Evolutionary conservation across 2,113 vertebrate genomes (phyloP).

Genomic region (Gulo gulo): DNA sequence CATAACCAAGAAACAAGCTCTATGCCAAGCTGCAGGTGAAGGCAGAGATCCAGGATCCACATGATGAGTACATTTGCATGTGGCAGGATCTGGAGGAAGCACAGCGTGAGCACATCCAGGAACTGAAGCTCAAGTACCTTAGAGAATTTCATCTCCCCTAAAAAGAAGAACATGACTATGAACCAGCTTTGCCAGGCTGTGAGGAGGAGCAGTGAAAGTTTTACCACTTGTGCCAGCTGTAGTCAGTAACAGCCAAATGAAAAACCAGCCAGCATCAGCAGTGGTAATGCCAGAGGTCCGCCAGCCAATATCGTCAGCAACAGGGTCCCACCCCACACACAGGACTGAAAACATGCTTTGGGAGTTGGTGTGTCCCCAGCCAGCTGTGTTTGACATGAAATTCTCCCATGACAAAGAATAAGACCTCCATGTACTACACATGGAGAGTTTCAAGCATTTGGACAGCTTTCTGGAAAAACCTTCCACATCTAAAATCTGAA

Average conservation of each 20-base stretch:
- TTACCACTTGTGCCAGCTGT: background rate
- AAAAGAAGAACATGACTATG: slow-evolving; percentile 95
- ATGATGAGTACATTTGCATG: slow-evolving; percentile 90
- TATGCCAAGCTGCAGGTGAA: slow-evolving; percentile 92
- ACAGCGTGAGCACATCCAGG: slow-evolving; percentile 91
- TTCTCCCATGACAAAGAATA: slow-evolving; percentile 81
- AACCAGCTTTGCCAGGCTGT: slow-evolving; percentile 89
- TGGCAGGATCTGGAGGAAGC: slow-evolving; percentile 94
- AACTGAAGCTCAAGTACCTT: slow-evolving; percentile 97
- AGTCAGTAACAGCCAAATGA: slow-evolving; percentile 83
- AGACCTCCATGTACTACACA: slow-evolving; percentile 82
- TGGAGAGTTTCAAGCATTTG: slow-evolving; percentile 83
- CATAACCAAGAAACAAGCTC: slow-evolving; percentile 94
- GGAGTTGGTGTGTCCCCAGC: slow-evolving; percentile 90
- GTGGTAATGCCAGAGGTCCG: slow-evolving; percentile 92
- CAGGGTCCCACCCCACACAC: slow-evolving; percentile 88
- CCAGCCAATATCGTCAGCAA: slow-evolving; percentile 92
- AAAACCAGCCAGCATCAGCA: slow-evolving; percentile 88
- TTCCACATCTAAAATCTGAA: slow-evolving; percentile 84
- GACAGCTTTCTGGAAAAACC: slow-evolving; percentile 88
- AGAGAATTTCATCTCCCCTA: slow-evolving; percentile 93
- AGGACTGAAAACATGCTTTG: slow-evolving; percentile 94
- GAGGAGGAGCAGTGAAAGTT: slow-evolving; percentile 95
- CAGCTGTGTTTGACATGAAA: slow-evolving; percentile 88
- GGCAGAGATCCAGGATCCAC: slow-evolving; percentile 91